Percentiles rank a stretch among this genome's conserved stretches.
phyloP scores from a whole-genome alignment of 2,113 vertebrate species.

The Callospermophilus lateralis region DNA sequence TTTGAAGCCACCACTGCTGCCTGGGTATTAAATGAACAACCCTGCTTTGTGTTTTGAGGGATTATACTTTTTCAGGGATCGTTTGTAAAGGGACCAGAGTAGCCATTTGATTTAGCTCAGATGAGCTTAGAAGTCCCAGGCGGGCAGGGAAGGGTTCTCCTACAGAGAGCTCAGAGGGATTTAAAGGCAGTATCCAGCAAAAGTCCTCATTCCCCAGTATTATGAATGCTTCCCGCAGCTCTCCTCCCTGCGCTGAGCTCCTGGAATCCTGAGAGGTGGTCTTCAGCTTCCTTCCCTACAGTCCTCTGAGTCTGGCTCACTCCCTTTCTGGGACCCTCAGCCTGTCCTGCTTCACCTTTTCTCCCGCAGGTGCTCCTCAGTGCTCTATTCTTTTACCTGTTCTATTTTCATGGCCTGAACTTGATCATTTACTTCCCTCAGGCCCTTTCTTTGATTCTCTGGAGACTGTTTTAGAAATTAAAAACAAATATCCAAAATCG shows the following conservation, averaged over 20 bases:
- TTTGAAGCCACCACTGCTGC: neutral
- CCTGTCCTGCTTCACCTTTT: neutral
- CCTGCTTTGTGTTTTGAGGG: neutral
- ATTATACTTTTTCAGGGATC: neutral
- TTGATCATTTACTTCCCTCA: slow-evolving; percentile 59
- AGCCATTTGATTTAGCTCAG: neutral
- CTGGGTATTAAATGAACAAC: neutral
- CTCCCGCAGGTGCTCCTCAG: neutral
- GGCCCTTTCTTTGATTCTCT: slow-evolving; percentile 53
- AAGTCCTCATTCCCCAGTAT: neutral
- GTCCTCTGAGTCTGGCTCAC: too few species aligned
- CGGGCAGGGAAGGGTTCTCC: neutral
- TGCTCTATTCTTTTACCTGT: neutral
- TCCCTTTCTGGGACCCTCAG: neutral
- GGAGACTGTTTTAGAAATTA: slow-evolving; percentile 74
- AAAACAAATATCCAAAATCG: slow-evolving; percentile 74
- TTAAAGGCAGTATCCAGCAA: rapidly evolving
- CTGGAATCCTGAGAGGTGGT: neutral
- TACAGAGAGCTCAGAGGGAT: neutral
- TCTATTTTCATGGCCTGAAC: slow-evolving; percentile 42
- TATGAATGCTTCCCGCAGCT: rapidly evolving
- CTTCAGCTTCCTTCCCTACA: neutral
- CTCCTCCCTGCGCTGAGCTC: neutral
- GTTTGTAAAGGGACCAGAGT: neutral
- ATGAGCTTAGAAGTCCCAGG: neutral